Base-by-base conservation (phyloP, 2,888 invertebrate species). In the Thereva unica region DNA sequence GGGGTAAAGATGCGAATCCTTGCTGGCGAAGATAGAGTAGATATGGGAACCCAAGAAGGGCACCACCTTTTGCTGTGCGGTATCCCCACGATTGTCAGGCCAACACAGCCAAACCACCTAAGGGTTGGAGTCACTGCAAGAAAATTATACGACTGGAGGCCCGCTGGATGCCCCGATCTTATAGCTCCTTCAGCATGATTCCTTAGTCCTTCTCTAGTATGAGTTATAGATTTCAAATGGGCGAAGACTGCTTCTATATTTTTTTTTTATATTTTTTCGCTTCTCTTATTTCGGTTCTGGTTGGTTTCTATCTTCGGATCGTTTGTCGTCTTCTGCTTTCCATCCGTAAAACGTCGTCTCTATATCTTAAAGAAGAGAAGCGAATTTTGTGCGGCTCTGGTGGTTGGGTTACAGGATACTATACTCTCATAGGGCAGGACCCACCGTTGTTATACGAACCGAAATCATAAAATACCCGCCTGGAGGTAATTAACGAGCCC, bases 401-500 rank as follows among this genome's bases (percentile, higher is more conserved):
- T 61, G 61, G 64, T 53, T 37, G 53, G 64, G 42, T 44, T 53
- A 50, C 50, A 61, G 50, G 50, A 45, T 64, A 50, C 53, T 23
- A 23, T 23, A 23, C 23, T 23, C 23, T 64, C 53, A 44, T 53
- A 35, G 64, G 64, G 52, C 34, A 37, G 53, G 64, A 64, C 64
- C 64, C 52, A 64, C 53, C 52, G 52, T 50, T 59, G 54, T 53
- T 61, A 23, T 23, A 49, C 55, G 61, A 68, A 66, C 68, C 56
- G 66, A 69, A 63, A 69, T 69, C 67, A 69, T 70, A 69, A 71
- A 70, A 69, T 67, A 70, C 64, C 59, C 68, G 70, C 73, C 71
- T 67, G 44, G 67, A 73, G 74, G 77, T 77, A 77, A 76, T 76
- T 76, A 77, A 76, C 76, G 74, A 71, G 72, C 75, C 71, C 76